Conservation (phyloP, 2,797 vertebrate species). For the Austrolebias charrua region DNA sequence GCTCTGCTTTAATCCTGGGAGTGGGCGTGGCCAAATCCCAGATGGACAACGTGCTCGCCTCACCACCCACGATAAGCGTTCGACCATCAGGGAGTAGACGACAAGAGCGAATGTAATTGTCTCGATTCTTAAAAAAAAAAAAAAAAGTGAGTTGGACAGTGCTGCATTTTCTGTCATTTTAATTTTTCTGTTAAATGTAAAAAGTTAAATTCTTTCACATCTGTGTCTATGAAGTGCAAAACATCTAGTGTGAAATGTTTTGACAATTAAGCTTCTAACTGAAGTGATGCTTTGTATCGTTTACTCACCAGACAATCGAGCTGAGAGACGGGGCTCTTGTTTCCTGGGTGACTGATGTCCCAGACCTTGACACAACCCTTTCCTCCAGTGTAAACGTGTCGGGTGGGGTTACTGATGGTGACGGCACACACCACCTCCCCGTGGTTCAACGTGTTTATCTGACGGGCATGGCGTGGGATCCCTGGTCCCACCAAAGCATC, state of each 20-base stretch:
- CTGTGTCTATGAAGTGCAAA: background rate
- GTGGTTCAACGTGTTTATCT: slow-evolving; percentile 86
- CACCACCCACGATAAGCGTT: slow-evolving; percentile 93
- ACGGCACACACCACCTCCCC: slow-evolving; percentile 91
- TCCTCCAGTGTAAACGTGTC: slow-evolving; percentile 95
- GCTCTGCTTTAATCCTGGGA: slow-evolving; percentile 94
- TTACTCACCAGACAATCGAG: slow-evolving; percentile 94
- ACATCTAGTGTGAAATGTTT: background rate
- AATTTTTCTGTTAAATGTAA: too few species aligned
- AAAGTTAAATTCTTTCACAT: background rate
- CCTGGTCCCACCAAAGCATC: slow-evolving; percentile 85
- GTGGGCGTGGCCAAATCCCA: slow-evolving; percentile 97
- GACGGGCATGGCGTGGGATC: slow-evolving; percentile 84
- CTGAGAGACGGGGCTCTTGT: slow-evolving; percentile 97
- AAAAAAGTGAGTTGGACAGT: background rate
- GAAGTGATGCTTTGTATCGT: background rate
- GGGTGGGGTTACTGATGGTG: slow-evolving; percentile 96
- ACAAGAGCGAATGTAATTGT: slow-evolving; percentile 98
- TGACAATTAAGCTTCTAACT: too few species aligned
- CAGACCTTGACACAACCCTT: slow-evolving; percentile 98
- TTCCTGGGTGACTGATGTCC: slow-evolving; percentile 97
- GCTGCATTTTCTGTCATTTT: slow-evolving; percentile 1
- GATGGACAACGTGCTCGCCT: slow-evolving; percentile 95
- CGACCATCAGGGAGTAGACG: slow-evolving; percentile 94
- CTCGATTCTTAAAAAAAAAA: slow-evolving; percentile 83